A percentile compares a stretch with the other conserved stretches of the same genome.
Evolutionary conservation across 1,140 invertebrate species (phyloP).

Genomic region (Sycophila sp.): DNA sequence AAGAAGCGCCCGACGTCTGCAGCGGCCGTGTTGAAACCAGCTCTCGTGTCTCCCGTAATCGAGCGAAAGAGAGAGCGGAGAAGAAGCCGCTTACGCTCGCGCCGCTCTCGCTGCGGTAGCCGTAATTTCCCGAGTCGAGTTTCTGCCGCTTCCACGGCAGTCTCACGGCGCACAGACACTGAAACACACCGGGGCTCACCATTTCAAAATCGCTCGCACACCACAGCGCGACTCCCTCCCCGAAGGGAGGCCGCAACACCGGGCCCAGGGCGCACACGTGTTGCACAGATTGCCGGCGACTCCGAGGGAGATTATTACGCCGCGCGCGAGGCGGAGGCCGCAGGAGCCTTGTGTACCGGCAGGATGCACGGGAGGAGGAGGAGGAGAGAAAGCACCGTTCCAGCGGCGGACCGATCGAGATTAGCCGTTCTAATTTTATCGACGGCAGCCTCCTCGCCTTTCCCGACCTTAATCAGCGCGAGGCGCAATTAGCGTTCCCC

Average conservation of each 20-base stretch:
- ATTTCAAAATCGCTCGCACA: no score
- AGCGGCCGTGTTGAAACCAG: no score
- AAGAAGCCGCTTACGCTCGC: no score
- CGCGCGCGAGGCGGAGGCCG: neutral
- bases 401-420: neutral
- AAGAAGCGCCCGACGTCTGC: no score
- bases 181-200: neutral
- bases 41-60: no score
- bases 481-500: neutral
- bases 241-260: no score
- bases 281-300: conserved; percentile 4
- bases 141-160: no score
- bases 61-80: no score
- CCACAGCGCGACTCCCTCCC: no score
- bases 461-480: neutral
- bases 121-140: no score
- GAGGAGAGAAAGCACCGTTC: no score
- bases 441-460: neutral
- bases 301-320: neutral
- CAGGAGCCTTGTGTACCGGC: neutral
- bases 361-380: neutral
- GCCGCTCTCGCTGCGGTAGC: no score
- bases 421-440: conserved; percentile 1
- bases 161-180: neutral
- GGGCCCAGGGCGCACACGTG: conserved; percentile 4